phyloP scores from a whole-genome alignment of 1,140 invertebrate genomes.

The Drosophila willistoni region DNA sequence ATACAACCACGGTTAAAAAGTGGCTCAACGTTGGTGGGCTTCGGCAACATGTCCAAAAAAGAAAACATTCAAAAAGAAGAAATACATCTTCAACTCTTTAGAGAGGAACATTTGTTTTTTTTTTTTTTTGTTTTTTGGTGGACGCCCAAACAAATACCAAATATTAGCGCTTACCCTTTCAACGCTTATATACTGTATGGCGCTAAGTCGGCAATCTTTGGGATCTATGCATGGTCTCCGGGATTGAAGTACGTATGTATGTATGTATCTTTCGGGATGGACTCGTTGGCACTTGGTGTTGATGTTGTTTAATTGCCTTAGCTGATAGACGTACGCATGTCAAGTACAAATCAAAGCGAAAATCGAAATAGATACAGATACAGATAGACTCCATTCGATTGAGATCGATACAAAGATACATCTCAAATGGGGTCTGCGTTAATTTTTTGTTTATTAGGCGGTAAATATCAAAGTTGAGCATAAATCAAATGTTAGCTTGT shows the following conservation, averaged over 20 bases:
- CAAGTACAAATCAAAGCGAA: slow-evolving; percentile 75
- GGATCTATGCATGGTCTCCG: slow-evolving; percentile 9
- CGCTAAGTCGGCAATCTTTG: slow-evolving; percentile 33
- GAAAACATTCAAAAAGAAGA: slow-evolving; percentile 1
- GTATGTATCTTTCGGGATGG: not conserved
- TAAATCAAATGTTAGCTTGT: slow-evolving; percentile 74
- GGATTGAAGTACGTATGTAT: not conserved
- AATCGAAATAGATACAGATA: slow-evolving; percentile 50
- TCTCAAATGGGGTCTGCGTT: slow-evolving; percentile 55
- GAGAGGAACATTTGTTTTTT: not conserved
- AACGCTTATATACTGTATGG: slow-evolving; percentile 37
- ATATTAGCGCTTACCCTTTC: slow-evolving; percentile 74
- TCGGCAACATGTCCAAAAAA: not conserved
- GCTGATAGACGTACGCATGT: slow-evolving; percentile 76
- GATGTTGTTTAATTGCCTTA: slow-evolving; percentile 76
- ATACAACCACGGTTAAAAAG: not conserved
- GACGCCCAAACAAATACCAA: slow-evolving; percentile 76
- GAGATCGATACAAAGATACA: slow-evolving; percentile 49
- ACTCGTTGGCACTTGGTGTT: slow-evolving; percentile 48
- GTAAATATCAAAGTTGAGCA: slow-evolving; percentile 80
- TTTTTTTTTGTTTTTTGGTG: slow-evolving; percentile 22
- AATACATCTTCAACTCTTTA: slow-evolving; percentile 7
- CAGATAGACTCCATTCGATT: slow-evolving; percentile 24
- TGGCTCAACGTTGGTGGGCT: slow-evolving; percentile 49
- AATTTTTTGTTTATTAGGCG: slow-evolving; percentile 81